phyloP scores from a whole-genome alignment of 1,140 invertebrate species.

The Oryzaephilus surinamensis region DNA sequence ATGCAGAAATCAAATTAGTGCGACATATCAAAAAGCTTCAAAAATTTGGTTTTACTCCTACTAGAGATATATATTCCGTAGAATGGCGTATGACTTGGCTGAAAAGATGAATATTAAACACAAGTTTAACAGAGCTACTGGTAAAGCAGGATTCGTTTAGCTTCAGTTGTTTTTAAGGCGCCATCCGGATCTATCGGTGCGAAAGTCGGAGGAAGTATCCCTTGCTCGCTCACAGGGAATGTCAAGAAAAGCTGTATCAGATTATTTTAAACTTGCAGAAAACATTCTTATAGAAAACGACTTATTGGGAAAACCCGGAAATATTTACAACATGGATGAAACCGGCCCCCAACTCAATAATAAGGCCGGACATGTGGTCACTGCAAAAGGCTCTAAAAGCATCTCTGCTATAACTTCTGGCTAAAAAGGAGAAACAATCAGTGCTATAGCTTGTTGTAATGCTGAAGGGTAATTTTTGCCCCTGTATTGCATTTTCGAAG shows the following conservation, averaged over 20 bases:
- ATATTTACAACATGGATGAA: conserved; percentile 22
- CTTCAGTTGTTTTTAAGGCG: conserved; percentile 20
- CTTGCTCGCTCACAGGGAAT: conserved; percentile 15
- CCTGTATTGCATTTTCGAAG: conserved; percentile 29
- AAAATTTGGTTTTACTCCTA: conserved; percentile 21
- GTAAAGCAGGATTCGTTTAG: conserved; percentile 29
- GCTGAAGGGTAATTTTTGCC: conserved; percentile 26
- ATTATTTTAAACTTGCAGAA: conserved; percentile 22
- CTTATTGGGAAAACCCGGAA: conserved; percentile 16
- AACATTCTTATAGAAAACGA: conserved; percentile 14
- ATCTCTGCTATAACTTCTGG: conserved; percentile 11
- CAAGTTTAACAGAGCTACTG: conserved; percentile 28
- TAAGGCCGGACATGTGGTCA: conserved; percentile 12
- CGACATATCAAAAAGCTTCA: conserved; percentile 7
- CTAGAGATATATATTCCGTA: conserved; percentile 15
- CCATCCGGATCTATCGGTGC: conserved; percentile 14
- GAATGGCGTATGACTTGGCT: conserved; percentile 21
- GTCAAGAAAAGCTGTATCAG: conserved; percentile 13
- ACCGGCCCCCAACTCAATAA: conserved; percentile 21
- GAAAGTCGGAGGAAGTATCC: conserved; percentile 23
- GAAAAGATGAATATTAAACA: conserved; percentile 27
- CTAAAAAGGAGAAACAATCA: conserved; percentile 29
- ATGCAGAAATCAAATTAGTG: conserved; percentile 7
- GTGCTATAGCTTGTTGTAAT: conserved; percentile 26
- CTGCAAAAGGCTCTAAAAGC: conserved; percentile 17